Evolutionary conservation across 2,113 vertebrate genomes (phyloP).

Genomic region (Tiliqua scincoides): DNA sequence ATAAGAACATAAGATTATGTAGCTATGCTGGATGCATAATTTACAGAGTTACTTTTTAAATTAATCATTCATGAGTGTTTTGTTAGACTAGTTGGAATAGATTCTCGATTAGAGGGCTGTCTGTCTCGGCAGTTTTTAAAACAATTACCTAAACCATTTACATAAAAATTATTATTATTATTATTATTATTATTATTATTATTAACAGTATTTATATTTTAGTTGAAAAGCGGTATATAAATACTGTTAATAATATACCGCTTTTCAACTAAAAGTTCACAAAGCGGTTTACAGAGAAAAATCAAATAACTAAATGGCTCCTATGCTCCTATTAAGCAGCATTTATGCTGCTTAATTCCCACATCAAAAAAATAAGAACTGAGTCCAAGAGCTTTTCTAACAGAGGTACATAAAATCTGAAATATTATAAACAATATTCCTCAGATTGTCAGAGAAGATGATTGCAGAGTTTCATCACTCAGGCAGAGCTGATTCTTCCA

Average conservation of each 20-base stretch:
- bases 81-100: constrained; percentile 54
- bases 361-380: neutral
- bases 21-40: constrained; percentile 32
- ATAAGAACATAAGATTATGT: constrained; percentile 48
- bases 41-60: constrained; percentile 50
- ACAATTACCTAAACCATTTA: constrained; percentile 40
- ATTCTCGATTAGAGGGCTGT: constrained; percentile 58
- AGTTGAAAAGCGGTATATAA: no score
- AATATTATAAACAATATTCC: constrained; percentile 5
- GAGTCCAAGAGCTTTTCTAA: neutral
- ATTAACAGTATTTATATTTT: no score
- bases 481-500: neutral
- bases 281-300: no score
- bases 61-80: constrained; percentile 46
- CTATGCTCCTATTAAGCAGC: constrained; percentile 24
- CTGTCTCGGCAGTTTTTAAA: constrained; percentile 51
- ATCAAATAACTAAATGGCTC: no score
- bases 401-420: constrained; percentile 10
- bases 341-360: constrained; percentile 7
- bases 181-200: no score
- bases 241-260: no score
- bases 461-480: neutral
- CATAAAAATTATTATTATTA: no score
- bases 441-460: neutral
- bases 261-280: no score